A percentile compares a stretch with the other conserved stretches of the same genome.
These are phyloP conservation scores for Lophius americanus DNA, from an alignment of 2,797 vertebrate genomes.

Conservation along the genomic window DNA sequence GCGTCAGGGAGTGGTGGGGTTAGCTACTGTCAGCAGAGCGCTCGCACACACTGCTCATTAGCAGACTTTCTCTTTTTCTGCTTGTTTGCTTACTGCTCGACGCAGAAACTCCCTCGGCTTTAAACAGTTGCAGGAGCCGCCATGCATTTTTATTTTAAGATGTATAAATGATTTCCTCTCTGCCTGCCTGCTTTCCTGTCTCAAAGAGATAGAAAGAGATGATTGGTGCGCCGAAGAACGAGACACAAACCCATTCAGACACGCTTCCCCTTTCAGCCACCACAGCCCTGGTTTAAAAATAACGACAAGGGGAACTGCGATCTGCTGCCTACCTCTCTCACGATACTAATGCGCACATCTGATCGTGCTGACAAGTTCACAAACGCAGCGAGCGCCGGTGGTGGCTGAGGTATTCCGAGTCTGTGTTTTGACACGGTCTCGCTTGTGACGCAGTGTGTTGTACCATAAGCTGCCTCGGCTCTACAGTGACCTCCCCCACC, in stretches of 20 bases:
- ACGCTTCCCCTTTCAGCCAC: conserved; percentile 70
- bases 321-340: conserved; percentile 64
- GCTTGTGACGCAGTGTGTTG: conserved; percentile 79
- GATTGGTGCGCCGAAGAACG: conserved; percentile 50
- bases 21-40: conserved; percentile 64
- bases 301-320: conserved; percentile 70
- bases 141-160: conserved; percentile 40
- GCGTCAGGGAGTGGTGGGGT: conserved; percentile 56
- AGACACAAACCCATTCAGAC: conserved; percentile 63
- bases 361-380: conserved; percentile 32
- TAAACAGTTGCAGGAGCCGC: neutral
- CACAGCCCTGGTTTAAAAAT: conserved; percentile 70
- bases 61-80: conserved; percentile 72
- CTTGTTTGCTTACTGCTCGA: conserved; percentile 38
- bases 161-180: conserved; percentile 37
- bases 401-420: conserved; percentile 68
- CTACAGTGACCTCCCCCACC: conserved; percentile 78
- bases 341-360: conserved; percentile 57
- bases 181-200: conserved; percentile 16
- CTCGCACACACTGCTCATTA: conserved; percentile 78
- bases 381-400: conserved; percentile 36
- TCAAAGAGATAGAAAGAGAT: conserved; percentile 38
- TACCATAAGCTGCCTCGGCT: conserved; percentile 75
- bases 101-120: conserved; percentile 42
- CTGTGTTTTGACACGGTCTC: conserved; percentile 71